Percentiles rank a stretch among this genome's conserved stretches.
Evolutionary conservation across 2,888 invertebrate genomes (phyloP).

Genomic region (Orchesellides sinensis): DNA sequence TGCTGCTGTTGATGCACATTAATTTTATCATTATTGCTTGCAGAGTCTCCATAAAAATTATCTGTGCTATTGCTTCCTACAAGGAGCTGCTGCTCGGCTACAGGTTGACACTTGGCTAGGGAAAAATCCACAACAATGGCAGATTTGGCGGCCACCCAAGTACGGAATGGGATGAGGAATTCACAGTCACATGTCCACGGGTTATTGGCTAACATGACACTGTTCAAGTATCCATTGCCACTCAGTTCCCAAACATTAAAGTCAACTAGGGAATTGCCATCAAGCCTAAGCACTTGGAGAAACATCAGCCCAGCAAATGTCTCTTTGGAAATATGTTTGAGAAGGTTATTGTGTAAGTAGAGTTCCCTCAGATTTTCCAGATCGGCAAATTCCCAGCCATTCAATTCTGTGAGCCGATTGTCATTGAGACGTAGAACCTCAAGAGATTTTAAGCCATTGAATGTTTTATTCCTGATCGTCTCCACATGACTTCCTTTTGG

Average conservation of each 20-base stretch:
- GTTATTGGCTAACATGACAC: slow-evolving; percentile 83
- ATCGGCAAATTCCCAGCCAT: slow-evolving; percentile 89
- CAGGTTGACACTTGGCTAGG: slow-evolving; percentile 58
- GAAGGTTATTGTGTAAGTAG: slow-evolving; percentile 86
- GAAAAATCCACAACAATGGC: slow-evolving; percentile 57
- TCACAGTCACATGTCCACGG: slow-evolving; percentile 92
- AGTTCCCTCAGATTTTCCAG: slow-evolving; percentile 85
- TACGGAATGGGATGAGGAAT: slow-evolving; percentile 88
- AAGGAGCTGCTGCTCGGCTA: slow-evolving; percentile 1
- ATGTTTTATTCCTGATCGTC: slow-evolving; percentile 91
- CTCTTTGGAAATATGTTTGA: slow-evolving; percentile 83
- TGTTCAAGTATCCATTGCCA: slow-evolving; percentile 89
- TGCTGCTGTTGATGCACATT: slow-evolving; percentile 73
- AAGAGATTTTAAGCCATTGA: slow-evolving; percentile 90
- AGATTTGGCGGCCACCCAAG: slow-evolving; percentile 81
- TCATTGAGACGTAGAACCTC: slow-evolving; percentile 91
- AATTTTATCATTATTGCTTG: slow-evolving; percentile 19
- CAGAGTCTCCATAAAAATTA: background rate
- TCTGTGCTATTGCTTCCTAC: slow-evolving; percentile 31
- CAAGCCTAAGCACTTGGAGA: slow-evolving; percentile 87
- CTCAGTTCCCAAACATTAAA: slow-evolving; percentile 88
- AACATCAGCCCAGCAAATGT: slow-evolving; percentile 86
- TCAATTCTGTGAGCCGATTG: slow-evolving; percentile 84
- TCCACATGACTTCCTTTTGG: slow-evolving; percentile 87
- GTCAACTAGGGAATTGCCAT: slow-evolving; percentile 89